Conservation (phyloP, 2,797 vertebrate species). For the Tenualosa thibaudeaui region DNA sequence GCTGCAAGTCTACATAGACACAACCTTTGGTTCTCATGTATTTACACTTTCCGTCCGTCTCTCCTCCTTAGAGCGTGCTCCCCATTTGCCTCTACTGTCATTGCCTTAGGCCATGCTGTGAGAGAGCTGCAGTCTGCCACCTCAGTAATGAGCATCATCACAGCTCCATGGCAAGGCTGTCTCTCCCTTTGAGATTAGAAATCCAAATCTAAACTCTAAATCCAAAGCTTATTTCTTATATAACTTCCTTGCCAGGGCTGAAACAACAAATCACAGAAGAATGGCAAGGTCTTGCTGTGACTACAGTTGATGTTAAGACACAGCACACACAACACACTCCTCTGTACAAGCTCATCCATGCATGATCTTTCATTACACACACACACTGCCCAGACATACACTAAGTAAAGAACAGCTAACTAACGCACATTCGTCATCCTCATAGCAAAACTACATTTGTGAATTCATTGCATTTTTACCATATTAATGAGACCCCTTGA, state of each 20-base stretch:
- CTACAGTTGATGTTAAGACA: not conserved
- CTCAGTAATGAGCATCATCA: constrained; percentile 10
- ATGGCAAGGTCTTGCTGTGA: not conserved
- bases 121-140: not conserved
- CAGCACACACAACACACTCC: not conserved
- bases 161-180: not conserved
- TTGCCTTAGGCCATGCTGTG: not conserved
- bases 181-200: not conserved
- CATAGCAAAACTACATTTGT: constrained; percentile 35
- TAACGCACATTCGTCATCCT: constrained; percentile 40
- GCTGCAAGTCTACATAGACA: not conserved
- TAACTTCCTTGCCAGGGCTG: not conserved
- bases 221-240: not conserved
- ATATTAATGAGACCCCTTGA: constrained; percentile 20
- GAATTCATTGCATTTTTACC: constrained; percentile 41
- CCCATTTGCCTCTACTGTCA: not conserved
- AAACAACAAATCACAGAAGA: not conserved
- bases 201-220: constrained; percentile 16
- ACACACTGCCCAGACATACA: not conserved
- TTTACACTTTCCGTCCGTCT: not conserved
- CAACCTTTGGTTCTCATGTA: not conserved
- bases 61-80: not conserved
- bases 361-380: not conserved
- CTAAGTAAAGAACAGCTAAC: not conserved
- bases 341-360: not conserved